These are phyloP conservation scores for Corythornis vintsioides DNA, from an alignment of 2,113 vertebrate species.

Conservation along the genomic window DNA sequence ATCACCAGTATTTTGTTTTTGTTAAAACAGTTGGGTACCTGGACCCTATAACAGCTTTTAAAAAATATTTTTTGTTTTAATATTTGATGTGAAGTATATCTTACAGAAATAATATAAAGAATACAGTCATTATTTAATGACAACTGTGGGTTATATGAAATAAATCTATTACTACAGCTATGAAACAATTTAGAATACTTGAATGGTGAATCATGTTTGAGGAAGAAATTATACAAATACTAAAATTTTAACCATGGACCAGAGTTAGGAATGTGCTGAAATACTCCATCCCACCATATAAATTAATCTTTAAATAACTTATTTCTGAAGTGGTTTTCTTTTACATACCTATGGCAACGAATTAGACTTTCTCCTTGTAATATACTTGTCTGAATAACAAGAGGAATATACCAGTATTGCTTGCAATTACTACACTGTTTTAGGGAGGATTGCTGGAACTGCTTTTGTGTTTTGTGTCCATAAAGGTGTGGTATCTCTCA, in stretches of 20 bases:
- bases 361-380: neutral
- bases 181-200: neutral
- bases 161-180: neutral
- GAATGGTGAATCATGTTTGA: neutral
- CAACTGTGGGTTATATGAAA: neutral
- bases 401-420: neutral
- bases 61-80: neutral
- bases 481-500: neutral
- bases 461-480: neutral
- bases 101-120: neutral
- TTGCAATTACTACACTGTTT: neutral
- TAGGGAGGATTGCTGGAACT: neutral
- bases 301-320: neutral
- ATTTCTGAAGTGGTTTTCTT: neutral
- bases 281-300: neutral
- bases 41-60: neutral
- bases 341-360: neutral
- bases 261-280: neutral
- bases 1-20: constrained; percentile 11
- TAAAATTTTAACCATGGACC: neutral
- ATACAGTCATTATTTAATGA: neutral
- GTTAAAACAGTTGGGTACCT: neutral
- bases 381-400: neutral
- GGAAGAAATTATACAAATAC: neutral
- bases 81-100: neutral